A percentile compares a stretch with the other conserved stretches of the same genome.
These are phyloP conservation scores for Metridium senile DNA, from an alignment of 92 coral and sea anemone genomes.

Conservation along the genomic window DNA sequence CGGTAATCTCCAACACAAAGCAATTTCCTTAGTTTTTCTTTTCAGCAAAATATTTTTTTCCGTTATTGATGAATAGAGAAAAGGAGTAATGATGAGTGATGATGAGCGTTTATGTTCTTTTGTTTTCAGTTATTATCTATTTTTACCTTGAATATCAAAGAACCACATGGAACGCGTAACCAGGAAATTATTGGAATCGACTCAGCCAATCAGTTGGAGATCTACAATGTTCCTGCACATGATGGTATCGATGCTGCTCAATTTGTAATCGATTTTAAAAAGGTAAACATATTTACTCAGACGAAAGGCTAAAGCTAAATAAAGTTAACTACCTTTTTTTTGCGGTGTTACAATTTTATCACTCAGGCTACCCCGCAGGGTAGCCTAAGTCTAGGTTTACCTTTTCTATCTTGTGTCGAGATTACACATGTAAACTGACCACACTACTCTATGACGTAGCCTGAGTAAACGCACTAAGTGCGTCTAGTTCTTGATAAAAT, in stretches of 20 bases:
- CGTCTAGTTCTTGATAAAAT: too few relatives aligned
- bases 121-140: not conserved
- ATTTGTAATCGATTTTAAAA: constrained; percentile 20
- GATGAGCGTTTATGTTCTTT: not conserved
- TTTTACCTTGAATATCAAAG: constrained; percentile 5
- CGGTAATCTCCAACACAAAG: not conserved
- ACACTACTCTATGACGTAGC: too few relatives aligned
- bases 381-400: too few relatives aligned
- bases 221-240: constrained; percentile 4
- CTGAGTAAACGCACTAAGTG: too few relatives aligned
- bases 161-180: not conserved
- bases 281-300: constrained; percentile 1
- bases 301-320: too few relatives aligned
- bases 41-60: not conserved
- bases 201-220: constrained; percentile 13
- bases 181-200: constrained; percentile 9
- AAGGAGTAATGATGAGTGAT: too few relatives aligned
- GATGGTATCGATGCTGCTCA: constrained; percentile 6
- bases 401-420: too few relatives aligned
- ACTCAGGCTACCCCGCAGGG: too few relatives aligned
- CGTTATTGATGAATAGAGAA: too few relatives aligned
- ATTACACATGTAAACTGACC: too few relatives aligned
- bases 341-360: not conserved
- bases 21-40: not conserved
- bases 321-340: not conserved